Base-by-base conservation (phyloP, 2,113 vertebrate genomes). In the Tenrec ecaudatus region DNA sequence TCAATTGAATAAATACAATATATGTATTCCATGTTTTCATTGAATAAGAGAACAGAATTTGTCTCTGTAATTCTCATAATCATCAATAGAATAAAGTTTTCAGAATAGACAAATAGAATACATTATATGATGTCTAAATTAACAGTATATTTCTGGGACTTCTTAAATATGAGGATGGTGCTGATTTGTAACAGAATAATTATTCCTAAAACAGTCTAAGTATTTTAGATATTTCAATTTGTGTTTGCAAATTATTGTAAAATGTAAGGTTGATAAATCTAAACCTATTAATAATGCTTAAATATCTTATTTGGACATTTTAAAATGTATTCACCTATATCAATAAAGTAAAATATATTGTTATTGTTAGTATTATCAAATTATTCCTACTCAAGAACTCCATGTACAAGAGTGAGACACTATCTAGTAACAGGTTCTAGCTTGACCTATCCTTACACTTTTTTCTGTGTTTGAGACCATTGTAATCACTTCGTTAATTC, bases 1-100 rank as follows among this genome's bases (percentile, higher is more conserved):
- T 89, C 71, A 90, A 53, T 81, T 93, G 87, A 94, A 96, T 95
- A 94, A 96, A 91, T 86, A 83, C 62, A 87, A 93, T 89, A 85
- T 31, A 64, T 82, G 86, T 95, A 40, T 91, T 86, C 11, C 9
- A 38, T 94, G 22, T 79, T 91, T 90, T 93, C 47, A 94, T 19
- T 87, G 62, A 94, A 81, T 90, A 89, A 83, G 1, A 58, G 47
- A 86, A 78, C 15, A 88, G 25, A 88, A 47, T 82, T 80, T 82
- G 62, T 8, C 16, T 93, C 94, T 94, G 40, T 89, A 82, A 71
- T 68, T 94, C 33, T 16, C 36, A 11, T 0, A 86, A 57, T 94
- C 43, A 81, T 93, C 31, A 93, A 71, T 10, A 79, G 79, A 69
- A 82, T 82, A 6, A 71, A 2, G 31, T 80, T 92, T 27, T 43